These are phyloP conservation scores for Uloborus diversus DNA, from an alignment of 1,140 invertebrate genomes.

Conservation along the genomic window DNA sequence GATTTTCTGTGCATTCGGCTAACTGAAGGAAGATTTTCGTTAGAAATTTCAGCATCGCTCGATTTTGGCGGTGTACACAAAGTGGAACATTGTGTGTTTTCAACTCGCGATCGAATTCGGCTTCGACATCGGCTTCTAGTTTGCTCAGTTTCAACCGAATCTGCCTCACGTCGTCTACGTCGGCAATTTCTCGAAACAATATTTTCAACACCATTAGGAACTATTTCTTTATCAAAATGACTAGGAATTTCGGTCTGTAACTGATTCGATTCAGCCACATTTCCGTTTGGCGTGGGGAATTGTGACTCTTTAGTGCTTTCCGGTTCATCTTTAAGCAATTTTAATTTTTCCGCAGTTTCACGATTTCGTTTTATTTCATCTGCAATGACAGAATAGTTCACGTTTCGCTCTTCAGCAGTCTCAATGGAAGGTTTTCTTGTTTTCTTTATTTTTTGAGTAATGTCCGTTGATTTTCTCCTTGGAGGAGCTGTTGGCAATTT, in stretches of 20 bases:
- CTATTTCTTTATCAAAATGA: background rate
- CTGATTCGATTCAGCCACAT: background rate
- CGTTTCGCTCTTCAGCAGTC: constrained; percentile 2
- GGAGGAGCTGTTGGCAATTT: background rate
- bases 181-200: background rate
- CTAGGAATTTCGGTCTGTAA: background rate
- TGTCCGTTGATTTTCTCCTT: constrained; percentile 22
- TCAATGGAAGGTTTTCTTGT: constrained; percentile 32
- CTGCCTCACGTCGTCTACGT: background rate
- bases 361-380: constrained; percentile 22
- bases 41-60: background rate
- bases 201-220: background rate
- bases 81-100: background rate
- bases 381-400: constrained; percentile 15
- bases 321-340: background rate
- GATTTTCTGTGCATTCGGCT: constrained; percentile 41
- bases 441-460: constrained; percentile 4
- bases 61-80: background rate
- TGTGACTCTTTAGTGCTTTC: background rate
- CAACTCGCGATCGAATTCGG: background rate
- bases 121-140: constrained; percentile 8
- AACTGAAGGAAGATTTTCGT: too few relatives aligned
- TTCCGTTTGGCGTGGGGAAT: background rate
- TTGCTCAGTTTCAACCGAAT: background rate
- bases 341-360: background rate